Evolutionary conservation across 92 coral and sea anemone genomes (phyloP).

Genomic region (Actinostola sp.): DNA sequence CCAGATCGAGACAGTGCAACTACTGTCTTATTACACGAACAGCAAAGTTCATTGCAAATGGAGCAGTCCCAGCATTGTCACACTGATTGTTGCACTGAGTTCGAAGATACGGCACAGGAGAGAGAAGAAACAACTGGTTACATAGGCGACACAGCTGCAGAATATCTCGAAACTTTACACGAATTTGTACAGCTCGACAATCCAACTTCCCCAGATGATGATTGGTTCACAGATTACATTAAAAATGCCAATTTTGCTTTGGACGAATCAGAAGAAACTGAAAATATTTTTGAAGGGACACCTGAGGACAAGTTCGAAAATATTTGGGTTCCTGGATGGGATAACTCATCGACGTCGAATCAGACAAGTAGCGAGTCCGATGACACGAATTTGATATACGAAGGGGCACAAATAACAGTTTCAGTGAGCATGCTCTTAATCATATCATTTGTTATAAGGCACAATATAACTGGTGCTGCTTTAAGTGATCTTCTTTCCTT

Average conservation of each 20-base stretch:
- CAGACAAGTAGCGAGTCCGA: not conserved
- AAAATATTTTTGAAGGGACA: not conserved
- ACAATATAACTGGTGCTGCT: constrained; percentile 47
- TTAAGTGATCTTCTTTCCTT: constrained; percentile 50
- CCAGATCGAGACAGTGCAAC: not conserved
- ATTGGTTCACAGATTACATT: constrained; percentile 4
- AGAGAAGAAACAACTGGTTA: not conserved
- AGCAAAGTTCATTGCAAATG: not conserved
- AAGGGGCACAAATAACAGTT: constrained; percentile 26
- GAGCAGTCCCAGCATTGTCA: not conserved
- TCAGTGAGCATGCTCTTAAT: constrained; percentile 53
- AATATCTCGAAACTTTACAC: constrained; percentile 5
- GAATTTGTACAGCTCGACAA: not conserved
- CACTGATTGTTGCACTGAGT: not conserved
- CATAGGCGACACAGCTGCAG: not conserved
- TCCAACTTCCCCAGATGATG: not conserved
- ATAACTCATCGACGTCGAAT: not conserved
- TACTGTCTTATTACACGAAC: not conserved
- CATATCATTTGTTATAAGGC: constrained; percentile 59
- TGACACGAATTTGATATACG: constrained; percentile 20
- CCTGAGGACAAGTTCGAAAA: no score
- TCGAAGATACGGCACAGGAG: not conserved
- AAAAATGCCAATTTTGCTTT: not conserved
- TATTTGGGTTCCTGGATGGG: not conserved
- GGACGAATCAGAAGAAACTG: constrained; percentile 9